Evolutionary conservation across 2,888 invertebrate genomes (phyloP).

Genomic region (Aplocera efformata): DNA sequence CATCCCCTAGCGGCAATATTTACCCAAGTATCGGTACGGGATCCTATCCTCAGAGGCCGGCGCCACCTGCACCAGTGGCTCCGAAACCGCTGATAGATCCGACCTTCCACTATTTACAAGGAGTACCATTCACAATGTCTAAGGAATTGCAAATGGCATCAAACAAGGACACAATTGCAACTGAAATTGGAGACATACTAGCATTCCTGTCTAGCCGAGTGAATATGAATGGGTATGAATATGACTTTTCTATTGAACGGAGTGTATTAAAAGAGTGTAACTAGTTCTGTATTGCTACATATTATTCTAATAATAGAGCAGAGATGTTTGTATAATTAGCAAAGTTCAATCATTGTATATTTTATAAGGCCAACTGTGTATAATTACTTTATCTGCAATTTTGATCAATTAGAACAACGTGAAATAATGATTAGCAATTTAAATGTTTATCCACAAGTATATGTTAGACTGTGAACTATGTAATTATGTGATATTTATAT

Average conservation of each 20-base stretch:
- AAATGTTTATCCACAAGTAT: no score
- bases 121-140: constrained; percentile 77
- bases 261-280: constrained; percentile 76
- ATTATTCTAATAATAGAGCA: no score
- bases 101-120: constrained; percentile 73
- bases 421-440: no score
- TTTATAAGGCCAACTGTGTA: no score
- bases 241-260: constrained; percentile 77
- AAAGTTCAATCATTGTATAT: no score
- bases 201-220: constrained; percentile 74
- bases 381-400: no score
- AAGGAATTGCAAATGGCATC: constrained; percentile 66
- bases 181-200: constrained; percentile 73
- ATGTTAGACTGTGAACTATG: no score
- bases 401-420: no score
- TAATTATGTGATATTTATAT: no score
- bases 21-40: constrained; percentile 61
- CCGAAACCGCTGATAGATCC: constrained; percentile 43
- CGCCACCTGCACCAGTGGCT: constrained; percentile 49
- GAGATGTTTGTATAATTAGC: no score
- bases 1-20: constrained; percentile 42
- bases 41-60: constrained; percentile 50
- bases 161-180: constrained; percentile 70
- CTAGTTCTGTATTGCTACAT: background rate
- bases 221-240: constrained; percentile 61